Base-by-base conservation (phyloP, 1,140 invertebrate species). In the Alviniconcha marisindica region DNA sequence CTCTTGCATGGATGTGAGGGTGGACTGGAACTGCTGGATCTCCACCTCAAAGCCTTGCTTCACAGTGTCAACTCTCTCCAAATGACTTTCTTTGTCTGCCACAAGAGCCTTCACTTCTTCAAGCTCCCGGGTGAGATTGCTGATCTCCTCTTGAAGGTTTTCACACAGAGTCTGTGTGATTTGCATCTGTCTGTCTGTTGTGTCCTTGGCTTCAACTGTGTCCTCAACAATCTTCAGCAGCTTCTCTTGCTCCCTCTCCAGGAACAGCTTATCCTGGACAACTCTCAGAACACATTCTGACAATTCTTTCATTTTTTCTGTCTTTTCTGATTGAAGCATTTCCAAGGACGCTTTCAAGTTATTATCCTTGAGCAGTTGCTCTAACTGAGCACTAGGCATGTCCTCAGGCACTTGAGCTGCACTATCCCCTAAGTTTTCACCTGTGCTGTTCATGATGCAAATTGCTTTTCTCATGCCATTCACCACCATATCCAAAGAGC, bases 161-260 rank as follows among this genome's bases (percentile, higher is more conserved):
- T 83, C 33, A 40, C 79, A 86, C n/a, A 66, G 31, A 10, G n/a
- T 36, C 54, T 77, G 48, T 1, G 84, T 82, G 21, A 74, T 77
- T 63, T 83, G 82, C n/a, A 87, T 44, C 33, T 76, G 36, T 33
- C 66, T n/a, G n/a, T 83, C 84, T 21, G 80, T 77, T 51, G 42
- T 63, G 36, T 81, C 84, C n/a, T 78, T 82, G 69, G 81, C 83
- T 69, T 77, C 84, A 4, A 69, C 76, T 10, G 79, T 74, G n/a
- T 87, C 82, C 48, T 86, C 83, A 12, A 86, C 42, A n/a, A 85
- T 78, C 1, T 66, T 79, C 66, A 88, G 44, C 36, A 88, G 69
- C 18, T 89, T 83, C 66, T 84, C 82, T 2, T 85, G 87, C 33
- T 89, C 88, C 48, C 79, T 86, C 71, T 88, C 88, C 44, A 85